Evolutionary conservation across 2,113 vertebrate species (phyloP).

Genomic region (Syngnathus floridae): DNA sequence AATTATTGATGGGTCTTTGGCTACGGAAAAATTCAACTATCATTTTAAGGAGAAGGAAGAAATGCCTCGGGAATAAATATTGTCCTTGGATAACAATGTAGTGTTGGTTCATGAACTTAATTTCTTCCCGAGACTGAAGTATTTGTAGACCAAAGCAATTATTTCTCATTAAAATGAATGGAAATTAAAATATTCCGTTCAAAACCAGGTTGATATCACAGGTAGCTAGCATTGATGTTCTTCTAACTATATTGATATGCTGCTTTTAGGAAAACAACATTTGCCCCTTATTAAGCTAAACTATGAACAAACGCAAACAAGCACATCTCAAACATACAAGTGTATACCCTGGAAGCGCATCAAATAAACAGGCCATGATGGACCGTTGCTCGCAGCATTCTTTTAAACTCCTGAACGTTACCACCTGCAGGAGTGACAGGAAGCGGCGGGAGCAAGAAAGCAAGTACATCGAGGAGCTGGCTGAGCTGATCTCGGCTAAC

Average conservation of each 20-base stretch:
- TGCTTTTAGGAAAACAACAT: not conserved
- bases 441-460: constrained; percentile 95
- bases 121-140: too few relatives aligned
- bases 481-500: constrained; percentile 96
- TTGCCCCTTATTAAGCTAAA: not conserved
- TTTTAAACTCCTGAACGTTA: constrained; percentile 13
- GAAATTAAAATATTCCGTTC: too few relatives aligned
- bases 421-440: constrained; percentile 79
- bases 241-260: not conserved
- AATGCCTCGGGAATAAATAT: not conserved
- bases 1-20: not conserved
- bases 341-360: not conserved
- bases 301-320: not conserved
- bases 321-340: not conserved
- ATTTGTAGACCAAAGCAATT: too few relatives aligned
- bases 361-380: not conserved
- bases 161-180: too few relatives aligned
- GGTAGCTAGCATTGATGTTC: too few relatives aligned
- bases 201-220: too few relatives aligned
- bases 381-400: not conserved
- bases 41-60: not conserved
- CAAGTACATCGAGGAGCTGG: constrained; percentile 96
- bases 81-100: not conserved
- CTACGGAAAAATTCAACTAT: not conserved
- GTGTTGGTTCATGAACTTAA: too few relatives aligned